Evolutionary conservation across 2,113 vertebrate genomes (phyloP), one percentile per base, ranked within the genome.

Genomic region (Erinaceus europaeus): DNA sequence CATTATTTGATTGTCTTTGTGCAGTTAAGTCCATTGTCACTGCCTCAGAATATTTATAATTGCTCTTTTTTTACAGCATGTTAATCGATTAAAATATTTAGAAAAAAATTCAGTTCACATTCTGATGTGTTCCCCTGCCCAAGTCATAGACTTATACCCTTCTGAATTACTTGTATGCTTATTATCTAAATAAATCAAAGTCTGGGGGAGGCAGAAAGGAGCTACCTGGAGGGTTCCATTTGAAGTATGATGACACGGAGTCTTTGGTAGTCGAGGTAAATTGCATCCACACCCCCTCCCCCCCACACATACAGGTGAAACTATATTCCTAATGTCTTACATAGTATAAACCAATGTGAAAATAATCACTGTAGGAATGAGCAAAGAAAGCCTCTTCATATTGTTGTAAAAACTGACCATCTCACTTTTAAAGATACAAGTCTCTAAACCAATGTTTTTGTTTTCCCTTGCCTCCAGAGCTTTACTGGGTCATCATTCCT

Each of bases 71-170:
- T 75, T 62, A 40, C 11, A 52, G 8, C 44, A 4, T 21, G 34
- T 4, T 84, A 38, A 29, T 40, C 55, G 72, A 32, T 2, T 71
- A 10, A 61, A 83, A 53, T 44, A 62, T 34, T 83, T 75, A 72
- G 17, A 38, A 32, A 46, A 25, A 87, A 57, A 46, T 44, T 69
- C 57, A 10, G 20, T 17, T 12, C 15, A 8, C 27, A 27, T 76
- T 92, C 72, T 65, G 13, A 27, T 59, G 34, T 90, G 15, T 0
- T 12, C n/a, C n/a, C 71, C 50, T 48, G 9, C 5, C 18, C 11
- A 32, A 11, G 3, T 2, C 11, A 9, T 27, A 9, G 9, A 38
- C 44, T 69, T 75, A 3, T 1, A 12, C 0, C 0, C 14, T 23
- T 62, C 29, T 42, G 53, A 40, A 14, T 82, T 27, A 77, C 52